Evolutionary conservation across 2,113 vertebrate genomes (phyloP).

Genomic region (Bubo scandiacus): DNA sequence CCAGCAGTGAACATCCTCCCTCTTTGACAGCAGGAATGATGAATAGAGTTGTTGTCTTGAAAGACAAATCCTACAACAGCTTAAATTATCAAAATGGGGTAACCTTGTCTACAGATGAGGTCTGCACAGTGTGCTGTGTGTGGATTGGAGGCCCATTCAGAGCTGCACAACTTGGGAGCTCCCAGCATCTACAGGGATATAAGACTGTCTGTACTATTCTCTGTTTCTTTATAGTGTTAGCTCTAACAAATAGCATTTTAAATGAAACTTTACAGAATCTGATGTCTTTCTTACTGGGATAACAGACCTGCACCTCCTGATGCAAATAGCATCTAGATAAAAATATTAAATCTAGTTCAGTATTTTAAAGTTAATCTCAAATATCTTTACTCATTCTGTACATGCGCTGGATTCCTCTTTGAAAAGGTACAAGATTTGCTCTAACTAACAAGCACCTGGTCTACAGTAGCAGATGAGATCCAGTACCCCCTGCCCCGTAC

Average conservation of each 20-base stretch:
- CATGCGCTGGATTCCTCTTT: neutral
- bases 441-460: neutral
- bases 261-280: neutral
- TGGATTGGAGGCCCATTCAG: neutral
- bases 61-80: neutral
- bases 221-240: neutral
- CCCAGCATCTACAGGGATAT: neutral
- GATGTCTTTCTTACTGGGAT: neutral
- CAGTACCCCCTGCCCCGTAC: fast-evolving
- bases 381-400: neutral
- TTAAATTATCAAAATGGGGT: neutral
- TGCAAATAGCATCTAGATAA: neutral
- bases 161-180: neutral
- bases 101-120: neutral
- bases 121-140: fast-evolving
- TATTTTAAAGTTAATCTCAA: neutral
- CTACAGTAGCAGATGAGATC: neutral
- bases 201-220: neutral
- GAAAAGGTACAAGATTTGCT: neutral
- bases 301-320: neutral
- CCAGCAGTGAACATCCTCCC: neutral
- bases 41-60: neutral
- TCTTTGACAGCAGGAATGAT: neutral
- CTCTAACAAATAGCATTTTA: neutral
- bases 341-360: neutral